Base-by-base conservation (phyloP, 2,113 vertebrate genomes). In the Sterrhoptilus dennistouni region DNA sequence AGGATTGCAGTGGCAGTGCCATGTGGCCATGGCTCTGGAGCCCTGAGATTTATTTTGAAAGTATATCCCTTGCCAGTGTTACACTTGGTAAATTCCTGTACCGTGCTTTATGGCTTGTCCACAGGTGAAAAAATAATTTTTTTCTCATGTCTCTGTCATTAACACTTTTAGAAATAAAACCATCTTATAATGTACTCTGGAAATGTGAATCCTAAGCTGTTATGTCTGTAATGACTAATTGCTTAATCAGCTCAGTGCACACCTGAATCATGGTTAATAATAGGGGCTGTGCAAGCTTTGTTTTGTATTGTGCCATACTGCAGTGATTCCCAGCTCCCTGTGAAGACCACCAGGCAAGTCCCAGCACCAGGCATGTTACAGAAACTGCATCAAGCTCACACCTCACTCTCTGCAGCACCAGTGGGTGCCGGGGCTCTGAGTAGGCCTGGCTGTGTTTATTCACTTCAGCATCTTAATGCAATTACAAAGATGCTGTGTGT, bases 31-130 rank as follows among this genome's bases (percentile, higher is more conserved):
- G 82, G 25, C 35, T 80, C 78, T 65, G 65, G 52, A 78, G 14
- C 11, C 9, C 36, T 2, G 5, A 40, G n/a, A 50, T 77, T 66
- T 78, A 52, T 84, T 94, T 90, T 49, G 31, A 44, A 93, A 65
- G 22, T 3, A 2, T 57, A 27, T 50, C 0, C 0, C 47, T 81
- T 56, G 23, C 23, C 61, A 89, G 15, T 35, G 59, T 85, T 53
- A 42, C 7, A 3, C 14, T 77, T 44, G 65, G 40, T 42, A 69
- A 86, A 86, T 36, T 72, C 45, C 59, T 69, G 24, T 61, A 33
- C 24, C 14, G 15, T 42, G 29, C 40, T 64, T 92, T 72, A 64
- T 45, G 35, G 57, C 40, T 90, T 75, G 40, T 49, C 31, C 6
- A 6, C 29, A 27, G 17, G 40, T 61, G 78, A 83, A 90, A 90